Conservation (phyloP, 2,888 invertebrate genomes). For the Bombyx huttoni region DNA sequence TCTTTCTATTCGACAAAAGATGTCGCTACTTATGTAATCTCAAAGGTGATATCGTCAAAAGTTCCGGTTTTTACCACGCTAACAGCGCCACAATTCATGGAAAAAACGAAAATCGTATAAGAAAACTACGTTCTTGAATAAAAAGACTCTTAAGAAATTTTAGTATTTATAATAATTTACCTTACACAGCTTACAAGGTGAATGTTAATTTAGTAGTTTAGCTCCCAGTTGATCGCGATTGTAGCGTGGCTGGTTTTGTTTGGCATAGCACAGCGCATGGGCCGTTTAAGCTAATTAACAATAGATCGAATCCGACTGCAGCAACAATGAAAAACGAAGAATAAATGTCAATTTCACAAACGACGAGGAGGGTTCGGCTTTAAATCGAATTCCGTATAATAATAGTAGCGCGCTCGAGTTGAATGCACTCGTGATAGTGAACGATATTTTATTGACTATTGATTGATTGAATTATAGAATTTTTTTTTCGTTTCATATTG, state of each 20-base stretch:
- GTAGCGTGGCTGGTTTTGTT: constrained; percentile 24
- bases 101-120: background rate
- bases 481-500: constrained; percentile 2
- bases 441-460: constrained; percentile 61
- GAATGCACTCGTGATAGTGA: constrained; percentile 64
- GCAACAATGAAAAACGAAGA: constrained; percentile 72
- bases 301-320: constrained; percentile 66
- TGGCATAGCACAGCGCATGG: constrained; percentile 49
- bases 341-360: constrained; percentile 73
- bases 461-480: constrained; percentile 22
- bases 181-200: background rate
- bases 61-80: constrained; percentile 31
- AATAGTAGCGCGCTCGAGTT: constrained; percentile 67
- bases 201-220: constrained; percentile 4
- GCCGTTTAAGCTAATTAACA: constrained; percentile 71
- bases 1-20: constrained; percentile 52
- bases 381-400: constrained; percentile 72
- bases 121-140: too few relatives aligned
- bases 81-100: constrained; percentile 22
- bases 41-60: constrained; percentile 10
- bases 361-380: constrained; percentile 69
- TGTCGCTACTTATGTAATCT: constrained; percentile 38
- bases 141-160: too few relatives aligned
- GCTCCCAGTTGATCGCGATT: constrained; percentile 11
- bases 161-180: background rate